phyloP scores from a whole-genome alignment of 2,888 invertebrate species.

The Chloroclystis v-ata region DNA sequence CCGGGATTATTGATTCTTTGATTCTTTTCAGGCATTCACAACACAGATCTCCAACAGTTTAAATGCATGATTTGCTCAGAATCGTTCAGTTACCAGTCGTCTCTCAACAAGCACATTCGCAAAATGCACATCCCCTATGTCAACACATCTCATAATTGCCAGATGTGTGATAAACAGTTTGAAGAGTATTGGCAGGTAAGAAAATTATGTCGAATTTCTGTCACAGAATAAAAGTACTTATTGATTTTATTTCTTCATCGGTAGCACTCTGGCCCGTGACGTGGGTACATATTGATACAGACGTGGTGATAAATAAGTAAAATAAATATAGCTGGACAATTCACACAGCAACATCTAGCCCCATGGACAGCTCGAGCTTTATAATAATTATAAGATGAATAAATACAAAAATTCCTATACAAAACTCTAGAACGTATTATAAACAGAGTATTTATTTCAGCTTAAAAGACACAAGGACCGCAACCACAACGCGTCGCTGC shows the following conservation, averaged over 20 bases:
- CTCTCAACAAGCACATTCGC: constrained; percentile 59
- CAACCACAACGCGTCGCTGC: constrained; percentile 48
- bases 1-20: too few species aligned
- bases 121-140: constrained; percentile 43
- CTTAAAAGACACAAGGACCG: constrained; percentile 57
- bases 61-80: constrained; percentile 48
- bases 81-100: constrained; percentile 61
- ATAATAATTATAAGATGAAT: too few species aligned
- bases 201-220: too few species aligned
- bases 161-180: constrained; percentile 42
- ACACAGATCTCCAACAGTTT: constrained; percentile 50
- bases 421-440: neutral
- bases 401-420: neutral
- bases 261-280: too few species aligned
- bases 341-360: too few species aligned
- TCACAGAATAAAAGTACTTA: too few species aligned
- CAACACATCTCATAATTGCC: constrained; percentile 41
- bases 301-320: too few species aligned
- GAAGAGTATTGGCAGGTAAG: constrained; percentile 57
- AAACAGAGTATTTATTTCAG: constrained; percentile 34
- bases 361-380: too few species aligned
- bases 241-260: too few species aligned
- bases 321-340: too few species aligned
- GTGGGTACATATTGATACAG: too few species aligned
- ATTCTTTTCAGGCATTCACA: constrained; percentile 49